Base-by-base conservation (phyloP, 2,113 vertebrate species). In the Thymallus thymallus region DNA sequence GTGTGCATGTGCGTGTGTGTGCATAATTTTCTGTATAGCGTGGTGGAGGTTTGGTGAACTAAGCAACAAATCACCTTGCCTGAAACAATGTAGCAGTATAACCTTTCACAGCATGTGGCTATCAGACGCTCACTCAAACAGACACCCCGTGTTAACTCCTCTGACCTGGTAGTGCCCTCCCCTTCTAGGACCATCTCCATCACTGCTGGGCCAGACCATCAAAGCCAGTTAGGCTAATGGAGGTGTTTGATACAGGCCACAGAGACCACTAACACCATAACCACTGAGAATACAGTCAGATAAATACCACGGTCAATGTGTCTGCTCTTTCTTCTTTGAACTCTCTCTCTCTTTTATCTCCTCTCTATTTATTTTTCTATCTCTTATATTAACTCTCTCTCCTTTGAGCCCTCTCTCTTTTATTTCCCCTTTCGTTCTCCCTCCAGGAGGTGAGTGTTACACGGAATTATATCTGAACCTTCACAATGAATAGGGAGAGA, bases 41-140 rank as follows among this genome's bases (percentile, higher is more conserved):
- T 41, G 9, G 9, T 41, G 35, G 10, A 9, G 35, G 9, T 41
- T 41, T 41, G 35, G 35, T 41, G 35, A 41, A 41, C 35, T 10
- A 41, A 41, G 35, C 35, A 41, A 41, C 35, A 12, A 41, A 41
- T 41, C 35, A 41, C 9, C 35, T 41, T 41, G 2, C 9, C 35
- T 41, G 35, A 41, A 41, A 41, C 35, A 41, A 41, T 41, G 35
- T 10, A 41, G 35, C 35, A 10, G 35, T 41, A 9, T 41, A 41
- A 41, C 35, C 35, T 41, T 41, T 9, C 35, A 61, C 22, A 61
- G 60, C 7, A 24, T 61, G 60, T 41, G 22, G 9, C 24, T 10
- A 61, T 61, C 26, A n/a, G 76, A 72, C 5, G 35, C 65, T 76
- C 68, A 81, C 76, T 72, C 68, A 76, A 71, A 81, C 29, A 61